A percentile compares a stretch with the other conserved stretches of the same genome.
Conservation (phyloP, 2,113 vertebrate genomes). For the Columbina picui region DNA sequence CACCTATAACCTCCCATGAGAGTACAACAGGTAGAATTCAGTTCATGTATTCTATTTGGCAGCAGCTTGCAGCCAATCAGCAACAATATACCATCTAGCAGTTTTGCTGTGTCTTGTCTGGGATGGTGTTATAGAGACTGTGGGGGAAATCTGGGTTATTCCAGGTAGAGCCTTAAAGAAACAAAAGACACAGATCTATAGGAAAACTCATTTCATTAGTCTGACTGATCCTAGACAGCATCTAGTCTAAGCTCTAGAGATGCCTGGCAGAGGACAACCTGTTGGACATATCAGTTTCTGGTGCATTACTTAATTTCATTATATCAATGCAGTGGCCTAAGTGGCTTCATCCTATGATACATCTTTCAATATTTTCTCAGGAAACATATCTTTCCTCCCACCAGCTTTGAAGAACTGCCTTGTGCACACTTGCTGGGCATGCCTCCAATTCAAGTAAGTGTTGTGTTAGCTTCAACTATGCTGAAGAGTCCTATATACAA, state of each 20-base stretch:
- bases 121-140: neutral
- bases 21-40: neutral
- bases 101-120: constrained; percentile 8
- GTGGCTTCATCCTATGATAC: neutral
- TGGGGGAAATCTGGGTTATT: constrained; percentile 16
- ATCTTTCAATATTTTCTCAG: neutral
- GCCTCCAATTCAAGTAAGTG: neutral
- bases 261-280: neutral
- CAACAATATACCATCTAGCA: neutral
- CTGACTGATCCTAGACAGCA: neutral
- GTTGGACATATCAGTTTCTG: neutral
- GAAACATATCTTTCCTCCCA: neutral
- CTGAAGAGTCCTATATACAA: neutral
- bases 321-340: neutral
- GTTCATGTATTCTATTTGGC: neutral
- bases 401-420: neutral
- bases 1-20: neutral
- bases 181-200: neutral
- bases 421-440: neutral
- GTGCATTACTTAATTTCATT: neutral
- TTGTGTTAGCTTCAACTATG: neutral
- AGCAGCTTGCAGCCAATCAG: neutral
- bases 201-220: neutral
- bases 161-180: neutral
- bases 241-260: neutral